Base-by-base conservation (phyloP, 1,140 invertebrate genomes). In the Tetramorium simillimum region DNA sequence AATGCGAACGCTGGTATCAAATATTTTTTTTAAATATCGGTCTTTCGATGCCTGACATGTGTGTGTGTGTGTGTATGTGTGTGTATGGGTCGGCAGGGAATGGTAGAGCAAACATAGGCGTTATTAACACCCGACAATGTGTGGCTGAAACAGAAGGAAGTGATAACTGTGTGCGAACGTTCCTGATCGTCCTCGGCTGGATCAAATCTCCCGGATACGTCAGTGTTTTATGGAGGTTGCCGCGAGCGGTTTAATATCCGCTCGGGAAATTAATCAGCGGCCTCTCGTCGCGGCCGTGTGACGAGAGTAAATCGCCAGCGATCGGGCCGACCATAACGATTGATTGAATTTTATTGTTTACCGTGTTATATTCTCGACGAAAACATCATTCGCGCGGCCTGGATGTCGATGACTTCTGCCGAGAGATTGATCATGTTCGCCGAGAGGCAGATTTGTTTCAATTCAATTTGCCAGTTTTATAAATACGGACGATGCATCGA, bases 1-100 rank as follows among this genome's bases (percentile, higher is more conserved):
- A 28, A 81, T 56, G 49, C 37, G 12, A 82, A 58, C 37, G 51
- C 10, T 28, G 49, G 72, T 80, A 51, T 6, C 46, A 72, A 72
- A 72, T 72, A 81, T 82, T 82, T 72, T 81, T 80, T 80, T 84
- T 75, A 18, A 84, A 84, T 62, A 60, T 84, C 56, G 69, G 28
- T 10, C 28, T 46, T 84, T n/a, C 70, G 46, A 40, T 40, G 18
- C 9, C 10, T n/a, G 33, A 56, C 33, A 37, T 33, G 4, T 33
- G 33, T 33, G 0, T 33, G 33, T 33, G 33, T 33, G 33, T 33
- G 3, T 33, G 33, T 33, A 3, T 33, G 33, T 33, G 2, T 33
- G 2, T 33, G 2, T 33, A 33, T 40, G 46, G 10, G 1, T 58
- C 67, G 67, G 14, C 37, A 12, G 12, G 37, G 18, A 43, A 62